Conservation (phyloP, 2,113 vertebrate species). For the Connochaetes taurinus region DNA sequence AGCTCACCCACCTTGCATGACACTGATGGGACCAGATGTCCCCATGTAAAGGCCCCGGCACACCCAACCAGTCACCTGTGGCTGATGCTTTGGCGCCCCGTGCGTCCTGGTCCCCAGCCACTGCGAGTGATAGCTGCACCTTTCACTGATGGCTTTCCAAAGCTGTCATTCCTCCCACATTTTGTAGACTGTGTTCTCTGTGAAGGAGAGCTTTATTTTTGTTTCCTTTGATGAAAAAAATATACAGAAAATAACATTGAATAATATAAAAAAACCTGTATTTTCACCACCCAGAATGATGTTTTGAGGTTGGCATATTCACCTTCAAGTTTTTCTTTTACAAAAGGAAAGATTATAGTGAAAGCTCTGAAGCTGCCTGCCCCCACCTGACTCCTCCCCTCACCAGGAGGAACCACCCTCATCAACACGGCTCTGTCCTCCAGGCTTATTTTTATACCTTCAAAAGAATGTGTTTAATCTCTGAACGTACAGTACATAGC, state of each 20-base stretch:
- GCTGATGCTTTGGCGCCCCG: background rate
- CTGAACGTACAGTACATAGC: background rate
- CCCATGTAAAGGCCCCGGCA: background rate
- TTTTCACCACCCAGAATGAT: background rate
- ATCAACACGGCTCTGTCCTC: background rate
- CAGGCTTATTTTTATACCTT: background rate
- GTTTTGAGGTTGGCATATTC: background rate
- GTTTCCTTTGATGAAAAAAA: background rate
- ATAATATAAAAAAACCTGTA: background rate
- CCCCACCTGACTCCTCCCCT: background rate
- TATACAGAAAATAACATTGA: background rate
- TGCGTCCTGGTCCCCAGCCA: background rate
- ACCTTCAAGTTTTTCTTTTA: background rate
- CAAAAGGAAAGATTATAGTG: background rate
- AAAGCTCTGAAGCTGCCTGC: background rate
- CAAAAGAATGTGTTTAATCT: background rate
- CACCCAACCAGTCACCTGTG: background rate
- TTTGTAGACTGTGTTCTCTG: background rate
- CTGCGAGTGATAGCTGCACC: no score
- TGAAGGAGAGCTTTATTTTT: background rate
- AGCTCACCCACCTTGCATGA: rapidly evolving
- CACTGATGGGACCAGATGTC: rapidly evolving
- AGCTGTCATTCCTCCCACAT: background rate
- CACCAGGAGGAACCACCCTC: background rate
- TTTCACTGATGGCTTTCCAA: background rate